Percentiles rank a stretch among this genome's conserved stretches.
These are phyloP conservation scores for Eudasyphora cyanicolor DNA, from an alignment of 2,888 invertebrate species.

Conservation along the genomic window DNA sequence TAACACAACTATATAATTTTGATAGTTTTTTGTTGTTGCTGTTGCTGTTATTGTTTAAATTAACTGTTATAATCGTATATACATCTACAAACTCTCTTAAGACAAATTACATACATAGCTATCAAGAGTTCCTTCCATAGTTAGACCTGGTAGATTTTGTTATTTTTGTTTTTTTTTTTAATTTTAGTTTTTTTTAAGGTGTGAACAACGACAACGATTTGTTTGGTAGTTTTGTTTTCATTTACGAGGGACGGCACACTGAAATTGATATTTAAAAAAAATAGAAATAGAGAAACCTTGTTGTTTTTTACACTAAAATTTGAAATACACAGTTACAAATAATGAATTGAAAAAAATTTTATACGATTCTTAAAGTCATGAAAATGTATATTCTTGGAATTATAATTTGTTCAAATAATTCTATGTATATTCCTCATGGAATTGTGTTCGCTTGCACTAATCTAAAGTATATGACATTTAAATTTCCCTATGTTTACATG, in stretches of 20 bases:
- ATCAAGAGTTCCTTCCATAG: constrained; percentile 7
- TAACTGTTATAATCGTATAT: constrained; percentile 36
- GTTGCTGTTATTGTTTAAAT: no score
- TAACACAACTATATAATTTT: constrained; percentile 34
- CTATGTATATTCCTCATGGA: no score
- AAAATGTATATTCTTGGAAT: no score
- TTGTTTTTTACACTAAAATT: no score
- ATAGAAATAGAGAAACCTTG: background rate
- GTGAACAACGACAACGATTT: background rate
- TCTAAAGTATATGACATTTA: no score
- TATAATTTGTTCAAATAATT: no score
- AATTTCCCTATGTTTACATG: no score
- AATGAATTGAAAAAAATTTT: no score
- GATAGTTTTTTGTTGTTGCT: constrained; percentile 33
- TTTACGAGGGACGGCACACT: background rate
- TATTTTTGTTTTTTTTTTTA: background rate
- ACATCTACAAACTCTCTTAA: constrained; percentile 26
- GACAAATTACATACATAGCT: constrained; percentile 25
- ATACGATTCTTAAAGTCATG: no score
- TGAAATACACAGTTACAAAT: no score
- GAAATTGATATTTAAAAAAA: background rate
- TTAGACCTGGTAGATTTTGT: constrained; percentile 28
- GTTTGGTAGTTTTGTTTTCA: background rate
- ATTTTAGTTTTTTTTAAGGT: background rate
- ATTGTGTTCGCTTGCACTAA: no score